Evolutionary conservation across 2,113 vertebrate species (phyloP).

Genomic region (Gracilinanus agilis): DNA sequence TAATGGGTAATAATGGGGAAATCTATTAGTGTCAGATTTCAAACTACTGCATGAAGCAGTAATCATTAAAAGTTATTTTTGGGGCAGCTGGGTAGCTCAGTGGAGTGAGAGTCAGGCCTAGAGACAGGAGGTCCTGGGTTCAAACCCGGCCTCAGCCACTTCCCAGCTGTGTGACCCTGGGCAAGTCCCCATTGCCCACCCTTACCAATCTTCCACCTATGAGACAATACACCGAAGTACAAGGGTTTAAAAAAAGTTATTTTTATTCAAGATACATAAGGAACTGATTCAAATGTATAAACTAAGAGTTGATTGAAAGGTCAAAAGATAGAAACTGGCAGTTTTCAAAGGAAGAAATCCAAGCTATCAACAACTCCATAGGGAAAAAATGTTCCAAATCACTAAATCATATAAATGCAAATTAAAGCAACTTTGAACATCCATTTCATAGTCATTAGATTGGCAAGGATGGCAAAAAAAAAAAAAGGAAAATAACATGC

Average conservation of each 20-base stretch:
- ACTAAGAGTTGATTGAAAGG: not conserved
- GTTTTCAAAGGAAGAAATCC: not conserved
- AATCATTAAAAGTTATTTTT: no score
- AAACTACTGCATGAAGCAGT: not conserved
- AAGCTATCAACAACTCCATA: not conserved
- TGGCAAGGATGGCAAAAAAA: not conserved
- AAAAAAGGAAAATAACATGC: no score
- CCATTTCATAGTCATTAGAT: not conserved
- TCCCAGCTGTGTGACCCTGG: no score
- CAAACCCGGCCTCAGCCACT: no score
- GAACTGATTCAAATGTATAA: not conserved
- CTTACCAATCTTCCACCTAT: no score
- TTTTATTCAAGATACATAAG: not conserved
- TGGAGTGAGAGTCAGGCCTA: no score
- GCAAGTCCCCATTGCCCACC: no score
- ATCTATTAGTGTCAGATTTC: not conserved
- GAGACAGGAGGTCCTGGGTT: no score
- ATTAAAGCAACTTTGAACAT: not conserved
- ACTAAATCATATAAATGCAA: not conserved
- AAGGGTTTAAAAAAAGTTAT: no score
- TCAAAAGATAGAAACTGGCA: not conserved
- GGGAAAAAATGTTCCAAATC: not conserved
- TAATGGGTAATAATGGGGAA: not conserved
- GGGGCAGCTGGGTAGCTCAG: no score
- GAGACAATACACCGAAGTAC: no score